Conservation (phyloP, 2,888 invertebrate species). For the Liopterus haemorrhoidalis region DNA sequence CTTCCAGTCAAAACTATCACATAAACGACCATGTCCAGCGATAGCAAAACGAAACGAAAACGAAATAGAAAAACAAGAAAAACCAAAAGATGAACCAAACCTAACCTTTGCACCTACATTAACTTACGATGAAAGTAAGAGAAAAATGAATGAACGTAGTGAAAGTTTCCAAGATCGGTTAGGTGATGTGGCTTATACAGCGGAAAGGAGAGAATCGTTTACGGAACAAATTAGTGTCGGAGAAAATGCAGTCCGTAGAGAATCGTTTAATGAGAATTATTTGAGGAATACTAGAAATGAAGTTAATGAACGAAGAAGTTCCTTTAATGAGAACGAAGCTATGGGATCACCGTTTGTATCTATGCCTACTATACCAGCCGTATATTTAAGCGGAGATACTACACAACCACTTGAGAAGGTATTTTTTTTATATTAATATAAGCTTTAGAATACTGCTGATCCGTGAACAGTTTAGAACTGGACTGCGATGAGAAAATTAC, state of each 20-base stretch:
- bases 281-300: conserved; percentile 38
- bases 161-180: conserved; percentile 44
- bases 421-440: conserved; percentile 33
- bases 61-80: conserved; percentile 13
- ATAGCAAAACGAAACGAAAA: conserved; percentile 40
- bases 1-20: conserved; percentile 50
- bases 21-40: conserved; percentile 42
- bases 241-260: conserved; percentile 35
- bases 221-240: conserved; percentile 1
- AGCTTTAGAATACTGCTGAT: conserved; percentile 27
- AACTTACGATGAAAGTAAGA: conserved; percentile 27
- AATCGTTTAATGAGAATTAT: conserved; percentile 45
- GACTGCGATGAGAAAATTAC: too few species aligned
- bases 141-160: conserved; percentile 43
- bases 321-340: conserved; percentile 40
- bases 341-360: conserved; percentile 48
- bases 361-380: conserved; percentile 51
- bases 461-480: too few species aligned
- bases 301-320: conserved; percentile 37
- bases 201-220: conserved; percentile 1
- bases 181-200: conserved; percentile 6
- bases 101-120: conserved; percentile 4
- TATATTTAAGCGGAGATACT: conserved; percentile 49
- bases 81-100: background rate
- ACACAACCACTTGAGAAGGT: conserved; percentile 60